These are phyloP conservation scores for Prionailurus viverrinus DNA, from an alignment of 2,113 vertebrate genomes.

Conservation along the genomic window DNA sequence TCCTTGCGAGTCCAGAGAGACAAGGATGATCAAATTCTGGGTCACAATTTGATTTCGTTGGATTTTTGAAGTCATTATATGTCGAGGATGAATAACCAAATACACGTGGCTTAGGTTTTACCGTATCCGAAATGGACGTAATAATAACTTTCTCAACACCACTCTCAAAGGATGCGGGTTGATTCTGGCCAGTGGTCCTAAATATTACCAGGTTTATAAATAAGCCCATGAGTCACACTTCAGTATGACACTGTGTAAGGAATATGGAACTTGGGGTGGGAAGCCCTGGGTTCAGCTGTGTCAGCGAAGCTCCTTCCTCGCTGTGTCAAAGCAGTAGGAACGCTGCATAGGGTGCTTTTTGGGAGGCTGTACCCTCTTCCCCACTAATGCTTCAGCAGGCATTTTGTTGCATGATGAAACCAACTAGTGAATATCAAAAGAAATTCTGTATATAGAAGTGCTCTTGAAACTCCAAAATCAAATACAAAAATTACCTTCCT, in stretches of 20 bases:
- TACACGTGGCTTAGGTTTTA: background rate
- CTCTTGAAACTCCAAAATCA: background rate
- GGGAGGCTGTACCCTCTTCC: background rate
- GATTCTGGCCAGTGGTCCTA: background rate
- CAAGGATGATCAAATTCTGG: conserved; percentile 12
- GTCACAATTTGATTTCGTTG: background rate
- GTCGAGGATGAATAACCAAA: conserved; percentile 6
- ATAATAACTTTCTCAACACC: background rate
- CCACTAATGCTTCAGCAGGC: background rate
- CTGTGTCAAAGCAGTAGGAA: background rate
- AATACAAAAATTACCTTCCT: background rate
- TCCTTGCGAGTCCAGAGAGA: conserved; percentile 7
- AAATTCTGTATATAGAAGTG: background rate
- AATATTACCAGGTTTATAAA: background rate
- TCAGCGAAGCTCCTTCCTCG: background rate
- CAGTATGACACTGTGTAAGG: background rate
- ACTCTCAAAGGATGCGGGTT: background rate
- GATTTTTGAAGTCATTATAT: background rate
- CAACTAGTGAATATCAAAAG: background rate
- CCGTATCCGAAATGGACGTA: background rate
- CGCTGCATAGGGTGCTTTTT: background rate
- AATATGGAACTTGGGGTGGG: background rate
- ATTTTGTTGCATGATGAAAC: background rate
- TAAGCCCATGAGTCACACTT: background rate
- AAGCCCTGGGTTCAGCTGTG: background rate